Evolutionary conservation across 2,113 vertebrate genomes (phyloP).

Genomic region (Vombatus ursinus): DNA sequence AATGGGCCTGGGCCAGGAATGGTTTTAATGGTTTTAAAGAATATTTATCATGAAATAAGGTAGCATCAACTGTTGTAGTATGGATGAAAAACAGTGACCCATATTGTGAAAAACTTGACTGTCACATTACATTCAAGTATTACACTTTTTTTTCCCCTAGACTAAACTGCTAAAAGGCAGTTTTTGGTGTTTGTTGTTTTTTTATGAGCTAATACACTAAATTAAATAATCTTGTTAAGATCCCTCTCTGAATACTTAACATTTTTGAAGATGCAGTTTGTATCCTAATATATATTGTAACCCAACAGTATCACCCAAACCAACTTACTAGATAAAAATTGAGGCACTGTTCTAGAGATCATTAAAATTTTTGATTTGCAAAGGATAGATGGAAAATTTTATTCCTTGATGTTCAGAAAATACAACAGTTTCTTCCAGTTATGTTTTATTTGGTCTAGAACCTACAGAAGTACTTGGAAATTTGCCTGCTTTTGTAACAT

Average conservation of each 20-base stretch:
- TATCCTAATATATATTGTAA: conserved; percentile 56
- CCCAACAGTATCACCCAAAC: conserved; percentile 54
- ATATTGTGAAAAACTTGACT: conserved; percentile 40
- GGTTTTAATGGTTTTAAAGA: conserved; percentile 43
- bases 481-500: conserved; percentile 35
- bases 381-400: conserved; percentile 40
- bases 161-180: conserved; percentile 22
- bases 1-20: conserved; percentile 51
- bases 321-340: conserved; percentile 31
- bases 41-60: conserved; percentile 44
- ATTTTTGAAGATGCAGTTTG: conserved; percentile 59
- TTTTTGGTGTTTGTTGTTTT: conserved; percentile 25
- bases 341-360: conserved; percentile 44
- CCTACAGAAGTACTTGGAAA: conserved; percentile 47
- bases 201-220: conserved; percentile 50
- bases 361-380: conserved; percentile 34
- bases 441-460: conserved; percentile 44
- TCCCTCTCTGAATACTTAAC: conserved; percentile 61
- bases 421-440: conserved; percentile 48
- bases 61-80: conserved; percentile 38
- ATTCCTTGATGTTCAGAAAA: conserved; percentile 56
- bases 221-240: conserved; percentile 68
- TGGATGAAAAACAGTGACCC: conserved; percentile 46
- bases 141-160: conserved; percentile 48
- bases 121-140: conserved; percentile 36